These are phyloP conservation scores for Zenarchopterus dispar DNA, from an alignment of 2,797 vertebrate genomes.

Conservation along the genomic window DNA sequence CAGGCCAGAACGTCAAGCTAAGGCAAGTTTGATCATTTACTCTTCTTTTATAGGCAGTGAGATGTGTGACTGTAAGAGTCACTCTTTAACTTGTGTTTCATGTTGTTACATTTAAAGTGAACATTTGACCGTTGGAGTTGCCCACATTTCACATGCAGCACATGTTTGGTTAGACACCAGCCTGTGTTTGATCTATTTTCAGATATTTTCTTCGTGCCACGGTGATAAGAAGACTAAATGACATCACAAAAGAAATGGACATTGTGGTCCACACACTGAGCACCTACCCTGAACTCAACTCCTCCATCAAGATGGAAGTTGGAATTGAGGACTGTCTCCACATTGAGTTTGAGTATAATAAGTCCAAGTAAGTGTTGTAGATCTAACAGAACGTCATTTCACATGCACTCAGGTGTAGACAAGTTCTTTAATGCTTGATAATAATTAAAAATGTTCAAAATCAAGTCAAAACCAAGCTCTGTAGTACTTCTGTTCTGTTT, in stretches of 20 bases:
- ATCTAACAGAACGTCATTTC: neutral
- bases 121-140: neutral
- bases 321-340: slow-evolving; percentile 98
- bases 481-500: too few species aligned
- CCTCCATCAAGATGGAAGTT: slow-evolving; percentile 99
- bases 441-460: neutral
- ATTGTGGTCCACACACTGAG: slow-evolving; percentile 96
- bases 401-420: neutral
- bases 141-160: neutral
- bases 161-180: neutral
- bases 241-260: slow-evolving; percentile 97
- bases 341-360: slow-evolving; percentile 99
- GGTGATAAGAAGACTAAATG: slow-evolving; percentile 93
- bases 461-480: too few species aligned
- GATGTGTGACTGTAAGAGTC: slow-evolving; percentile 12
- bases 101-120: neutral
- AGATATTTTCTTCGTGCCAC: slow-evolving; percentile 99
- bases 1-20: slow-evolving; percentile 97
- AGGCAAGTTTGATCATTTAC: slow-evolving; percentile 79
- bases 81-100: slow-evolving; percentile 37
- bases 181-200: slow-evolving; percentile 18
- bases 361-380: slow-evolving; percentile 91
- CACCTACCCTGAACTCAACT: slow-evolving; percentile 97
- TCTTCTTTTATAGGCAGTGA: neutral
- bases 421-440: neutral